phyloP scores from a whole-genome alignment of 2,797 vertebrate species.

The Chiroxiphia lanceolata region DNA sequence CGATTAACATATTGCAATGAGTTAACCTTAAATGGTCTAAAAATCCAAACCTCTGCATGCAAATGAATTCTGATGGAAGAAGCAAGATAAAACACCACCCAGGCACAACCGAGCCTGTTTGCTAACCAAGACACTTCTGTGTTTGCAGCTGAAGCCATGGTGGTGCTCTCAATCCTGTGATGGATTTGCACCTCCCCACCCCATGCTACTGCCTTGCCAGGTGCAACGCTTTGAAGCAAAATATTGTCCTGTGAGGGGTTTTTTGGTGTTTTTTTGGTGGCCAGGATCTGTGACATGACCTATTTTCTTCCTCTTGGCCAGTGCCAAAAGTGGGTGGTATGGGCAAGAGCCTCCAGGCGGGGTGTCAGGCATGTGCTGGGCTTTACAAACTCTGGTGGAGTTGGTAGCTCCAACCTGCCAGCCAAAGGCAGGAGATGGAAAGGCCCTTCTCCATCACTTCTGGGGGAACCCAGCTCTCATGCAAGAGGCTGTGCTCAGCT shows the following conservation, averaged over 20 bases:
- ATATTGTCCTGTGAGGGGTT: background rate
- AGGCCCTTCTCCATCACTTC: background rate
- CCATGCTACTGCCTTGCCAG: background rate
- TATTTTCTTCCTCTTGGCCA: background rate
- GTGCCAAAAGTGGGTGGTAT: background rate
- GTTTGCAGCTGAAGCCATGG: background rate
- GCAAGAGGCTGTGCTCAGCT: background rate
- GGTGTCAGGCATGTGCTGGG: background rate
- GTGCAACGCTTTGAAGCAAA: background rate
- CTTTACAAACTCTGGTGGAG: rapidly evolving
- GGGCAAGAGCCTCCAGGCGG: background rate
- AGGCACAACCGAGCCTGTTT: background rate
- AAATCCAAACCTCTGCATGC: slow-evolving; percentile 10
- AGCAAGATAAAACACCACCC: background rate
- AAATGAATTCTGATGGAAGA: slow-evolving; percentile 13
- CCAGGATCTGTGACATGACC: background rate
- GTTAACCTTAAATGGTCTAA: slow-evolving; percentile 60
- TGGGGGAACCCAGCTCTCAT: background rate
- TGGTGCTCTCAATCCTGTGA: background rate
- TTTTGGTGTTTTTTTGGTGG: background rate
- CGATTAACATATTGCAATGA: slow-evolving; percentile 25
- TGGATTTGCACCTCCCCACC: rapidly evolving
- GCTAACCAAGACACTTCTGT: background rate
- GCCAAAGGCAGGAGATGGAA: background rate
- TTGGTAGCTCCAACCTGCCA: background rate